Conservation (phyloP, 1,140 invertebrate genomes). For the Bradynema listronoti region DNA sequence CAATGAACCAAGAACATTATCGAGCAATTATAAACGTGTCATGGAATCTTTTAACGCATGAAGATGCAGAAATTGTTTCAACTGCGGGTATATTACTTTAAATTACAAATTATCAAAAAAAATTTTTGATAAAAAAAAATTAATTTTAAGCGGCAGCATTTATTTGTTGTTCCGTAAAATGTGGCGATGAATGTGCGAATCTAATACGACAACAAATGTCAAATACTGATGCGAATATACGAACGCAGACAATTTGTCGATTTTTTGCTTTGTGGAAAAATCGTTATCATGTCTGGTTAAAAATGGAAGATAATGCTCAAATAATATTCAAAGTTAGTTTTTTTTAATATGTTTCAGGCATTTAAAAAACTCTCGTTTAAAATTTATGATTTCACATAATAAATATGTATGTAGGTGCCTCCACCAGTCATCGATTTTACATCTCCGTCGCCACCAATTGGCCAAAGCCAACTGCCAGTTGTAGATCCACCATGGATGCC, state of each 20-base stretch:
- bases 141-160: constrained; percentile 73
- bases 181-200: constrained; percentile 75
- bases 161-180: constrained; percentile 80
- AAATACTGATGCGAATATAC: constrained; percentile 70
- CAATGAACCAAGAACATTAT: constrained; percentile 79
- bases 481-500: constrained; percentile 98
- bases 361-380: background rate
- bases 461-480: constrained; percentile 77
- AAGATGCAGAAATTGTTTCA: constrained; percentile 63
- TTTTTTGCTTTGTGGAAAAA: constrained; percentile 93
- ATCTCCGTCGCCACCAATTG: constrained; percentile 93
- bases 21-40: constrained; percentile 77
- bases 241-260: constrained; percentile 71
- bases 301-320: constrained; percentile 95
- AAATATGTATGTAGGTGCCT: constrained; percentile 62
- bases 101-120: background rate
- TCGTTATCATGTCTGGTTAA: constrained; percentile 94
- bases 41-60: constrained; percentile 84
- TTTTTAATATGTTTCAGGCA: background rate
- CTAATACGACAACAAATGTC: constrained; percentile 79
- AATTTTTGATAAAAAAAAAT: background rate
- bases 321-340: constrained; percentile 71
- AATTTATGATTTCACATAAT: background rate
- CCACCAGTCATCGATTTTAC: constrained; percentile 98
- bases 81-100: constrained; percentile 59